Evolutionary conservation across 1,140 invertebrate species (phyloP), one percentile per base, ranked within the genome.

Genomic region (Scaptomyza pallida): DNA sequence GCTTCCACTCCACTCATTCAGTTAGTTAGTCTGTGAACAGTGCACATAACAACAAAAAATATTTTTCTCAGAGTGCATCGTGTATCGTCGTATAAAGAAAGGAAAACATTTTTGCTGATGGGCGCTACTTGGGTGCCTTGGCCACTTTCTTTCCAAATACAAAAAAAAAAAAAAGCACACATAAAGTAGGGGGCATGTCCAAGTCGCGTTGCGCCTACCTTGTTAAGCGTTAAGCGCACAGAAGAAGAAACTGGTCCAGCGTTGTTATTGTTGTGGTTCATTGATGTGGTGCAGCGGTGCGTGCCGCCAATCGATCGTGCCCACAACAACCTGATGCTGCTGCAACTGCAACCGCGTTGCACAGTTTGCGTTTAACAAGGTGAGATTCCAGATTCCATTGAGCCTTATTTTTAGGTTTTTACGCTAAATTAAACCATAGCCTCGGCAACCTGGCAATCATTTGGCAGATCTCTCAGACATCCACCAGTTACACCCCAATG

Each of bases 391-490:
- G 17, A 45, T 55, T 59, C 17, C 37, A 40, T 26, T 43, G 15
- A 57, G 63, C 61, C 71, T 81, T 78, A 78, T 78, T 78, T 81
- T 81, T 79, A 83, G 77, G 23, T 55, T 56, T 21, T 73, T 76
- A 88, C 82, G 74, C 82, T 78, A 86, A 86, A 88, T 86, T 86
- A 71, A 86, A 78, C 75, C 79, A 59, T 48, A 54, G 52, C 57
- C 48, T 64, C 54, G 13, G 12, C 23, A 15, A 16, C 54, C 56
- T 19, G 35, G 16, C 44, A 45, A 50, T 50, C 44, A 35, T 21
- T 48, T 35, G 19, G 35, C 41, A 33, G 23, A 60, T 60, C 50
- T 45, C 15, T 26, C 30, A 19, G 16, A 12, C 33, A 15, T 19
- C 45, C 3, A n/a, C 17, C 44, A 47, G 21, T 13, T 21, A 2